phyloP scores from a whole-genome alignment of 2,113 vertebrate species.

The Colaptes auratus region DNA sequence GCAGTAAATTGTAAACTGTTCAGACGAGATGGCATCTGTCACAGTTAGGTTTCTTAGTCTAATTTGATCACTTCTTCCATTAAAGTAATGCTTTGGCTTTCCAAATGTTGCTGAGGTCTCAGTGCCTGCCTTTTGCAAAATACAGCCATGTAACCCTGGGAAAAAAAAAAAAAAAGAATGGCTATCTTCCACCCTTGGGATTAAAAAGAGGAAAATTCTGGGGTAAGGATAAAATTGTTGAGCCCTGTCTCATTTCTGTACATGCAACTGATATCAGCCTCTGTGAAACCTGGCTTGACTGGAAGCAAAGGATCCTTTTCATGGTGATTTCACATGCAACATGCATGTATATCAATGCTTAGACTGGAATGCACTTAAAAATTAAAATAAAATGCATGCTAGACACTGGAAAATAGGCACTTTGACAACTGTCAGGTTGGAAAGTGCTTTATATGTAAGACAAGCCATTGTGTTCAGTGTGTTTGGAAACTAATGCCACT shows the following conservation, averaged over 20 bases:
- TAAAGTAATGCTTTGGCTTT: slow-evolving; percentile 40
- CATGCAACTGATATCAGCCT: not conserved
- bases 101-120: not conserved
- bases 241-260: not conserved
- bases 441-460: slow-evolving; percentile 17
- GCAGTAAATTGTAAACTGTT: slow-evolving; percentile 58
- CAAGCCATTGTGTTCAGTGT: not conserved
- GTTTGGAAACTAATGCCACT: slow-evolving; percentile 4
- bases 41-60: slow-evolving; percentile 40
- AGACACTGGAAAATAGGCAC: not conserved
- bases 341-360: not conserved
- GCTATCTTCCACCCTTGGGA: not conserved
- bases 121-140: not conserved
- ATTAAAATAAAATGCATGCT: not conserved
- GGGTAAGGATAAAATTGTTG: not conserved
- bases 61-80: slow-evolving; percentile 64
- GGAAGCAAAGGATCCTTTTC: not conserved
- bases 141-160: not conserved
- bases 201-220: not conserved
- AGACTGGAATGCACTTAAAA: slow-evolving; percentile 12
- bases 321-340: not conserved
- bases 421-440: slow-evolving; percentile 6
- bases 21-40: slow-evolving; percentile 43
- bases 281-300: not conserved
- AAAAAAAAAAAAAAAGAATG: not conserved